Evolutionary conservation across 1,140 invertebrate genomes (phyloP).

Genomic region (Odontomachus brunneus): DNA sequence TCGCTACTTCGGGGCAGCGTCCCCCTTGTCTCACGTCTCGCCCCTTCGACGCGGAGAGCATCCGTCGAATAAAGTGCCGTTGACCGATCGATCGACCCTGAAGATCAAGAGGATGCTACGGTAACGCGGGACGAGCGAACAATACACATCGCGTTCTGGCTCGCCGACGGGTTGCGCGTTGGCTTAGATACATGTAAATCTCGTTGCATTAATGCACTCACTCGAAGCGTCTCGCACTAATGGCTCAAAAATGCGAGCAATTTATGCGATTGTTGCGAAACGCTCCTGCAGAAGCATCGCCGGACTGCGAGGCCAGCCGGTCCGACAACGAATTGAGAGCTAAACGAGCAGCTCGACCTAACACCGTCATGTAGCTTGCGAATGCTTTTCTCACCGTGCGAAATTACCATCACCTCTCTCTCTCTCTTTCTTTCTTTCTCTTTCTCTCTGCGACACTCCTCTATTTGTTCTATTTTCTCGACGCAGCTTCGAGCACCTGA

Average conservation of each 20-base stretch:
- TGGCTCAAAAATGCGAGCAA: constrained; percentile 21
- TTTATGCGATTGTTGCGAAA: neutral
- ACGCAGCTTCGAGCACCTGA: constrained; percentile 48
- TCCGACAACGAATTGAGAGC: constrained; percentile 20
- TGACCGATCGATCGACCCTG: constrained; percentile 41
- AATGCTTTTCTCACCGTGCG: constrained; percentile 59
- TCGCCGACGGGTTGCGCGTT: neutral
- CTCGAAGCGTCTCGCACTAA: neutral
- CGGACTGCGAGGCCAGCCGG: no score
- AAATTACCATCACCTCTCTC: constrained; percentile 46
- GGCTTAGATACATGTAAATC: neutral
- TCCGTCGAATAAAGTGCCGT: constrained; percentile 34
- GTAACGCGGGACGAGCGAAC: neutral
- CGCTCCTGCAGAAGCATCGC: neutral
- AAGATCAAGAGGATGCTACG: constrained; percentile 10
- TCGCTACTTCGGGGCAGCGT: constrained; percentile 46
- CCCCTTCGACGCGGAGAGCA: constrained; percentile 33
- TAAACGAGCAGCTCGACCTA: constrained; percentile 28
- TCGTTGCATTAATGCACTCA: neutral
- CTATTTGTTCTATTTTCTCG: constrained; percentile 57
- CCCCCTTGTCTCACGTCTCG: constrained; percentile 39
- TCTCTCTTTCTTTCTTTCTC: no score
- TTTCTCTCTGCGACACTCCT: constrained; percentile 26
- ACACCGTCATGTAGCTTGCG: constrained; percentile 8
- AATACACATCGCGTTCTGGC: neutral